These are phyloP conservation scores for Elymnias hypermnestra DNA, from an alignment of 1,140 invertebrate species.

Conservation along the genomic window DNA sequence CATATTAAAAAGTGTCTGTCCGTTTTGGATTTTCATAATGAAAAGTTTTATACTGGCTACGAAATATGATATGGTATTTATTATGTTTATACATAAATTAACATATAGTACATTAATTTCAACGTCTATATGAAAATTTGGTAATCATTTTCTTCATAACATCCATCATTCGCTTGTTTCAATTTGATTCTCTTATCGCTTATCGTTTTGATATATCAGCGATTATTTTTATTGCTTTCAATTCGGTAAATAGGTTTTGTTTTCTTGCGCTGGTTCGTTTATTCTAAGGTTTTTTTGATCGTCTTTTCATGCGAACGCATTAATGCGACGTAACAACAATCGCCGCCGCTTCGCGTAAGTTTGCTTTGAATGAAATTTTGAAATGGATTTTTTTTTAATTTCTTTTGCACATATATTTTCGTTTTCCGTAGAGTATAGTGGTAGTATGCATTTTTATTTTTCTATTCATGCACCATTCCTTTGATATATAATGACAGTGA, in stretches of 20 bases:
- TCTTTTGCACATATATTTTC: slow-evolving; percentile 58
- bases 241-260: slow-evolving; percentile 45
- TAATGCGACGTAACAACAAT: slow-evolving; percentile 51
- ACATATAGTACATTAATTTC: no score
- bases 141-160: slow-evolving; percentile 12
- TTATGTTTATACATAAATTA: no score
- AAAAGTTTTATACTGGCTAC: no score
- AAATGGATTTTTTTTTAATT: slow-evolving; percentile 39
- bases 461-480: slow-evolving; percentile 65
- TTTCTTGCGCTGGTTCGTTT: slow-evolving; percentile 54
- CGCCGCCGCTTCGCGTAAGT: slow-evolving; percentile 75
- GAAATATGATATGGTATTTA: no score
- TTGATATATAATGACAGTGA: slow-evolving; percentile 32
- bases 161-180: slow-evolving; percentile 48
- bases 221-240: slow-evolving; percentile 51
- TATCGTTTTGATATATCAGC: slow-evolving; percentile 31
- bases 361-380: slow-evolving; percentile 46
- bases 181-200: slow-evolving; percentile 47
- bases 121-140: no score
- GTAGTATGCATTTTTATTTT: slow-evolving; percentile 51
- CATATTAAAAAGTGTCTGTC: no score
- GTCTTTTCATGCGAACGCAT: slow-evolving; percentile 67
- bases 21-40: no score
- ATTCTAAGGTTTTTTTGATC: slow-evolving; percentile 67
- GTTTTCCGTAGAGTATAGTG: slow-evolving; percentile 42